A percentile compares a stretch with the other conserved stretches of the same genome.
These are phyloP conservation scores for Sebastes elongatus DNA, from an alignment of 2,797 vertebrate species.

Conservation along the genomic window DNA sequence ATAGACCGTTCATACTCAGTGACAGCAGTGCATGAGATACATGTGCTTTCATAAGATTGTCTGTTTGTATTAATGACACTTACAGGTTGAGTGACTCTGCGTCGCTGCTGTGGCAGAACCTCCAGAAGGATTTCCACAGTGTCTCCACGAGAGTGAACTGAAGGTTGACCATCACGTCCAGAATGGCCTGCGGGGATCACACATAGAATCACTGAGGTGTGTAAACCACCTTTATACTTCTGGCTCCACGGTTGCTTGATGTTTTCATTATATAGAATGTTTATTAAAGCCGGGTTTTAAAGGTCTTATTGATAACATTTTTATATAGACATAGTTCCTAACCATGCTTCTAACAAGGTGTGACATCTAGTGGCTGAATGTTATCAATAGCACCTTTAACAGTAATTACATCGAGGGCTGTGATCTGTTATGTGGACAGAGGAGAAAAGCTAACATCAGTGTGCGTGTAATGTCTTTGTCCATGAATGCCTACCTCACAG, in stretches of 20 bases:
- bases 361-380: too few species aligned
- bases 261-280: not conserved
- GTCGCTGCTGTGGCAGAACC: conserved; percentile 87
- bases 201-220: conserved; percentile 2
- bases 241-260: not conserved
- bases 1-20: not conserved
- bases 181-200: conserved; percentile 83
- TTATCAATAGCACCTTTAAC: too few species aligned
- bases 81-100: conserved; percentile 83
- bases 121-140: conserved; percentile 95
- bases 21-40: not conserved
- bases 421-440: not conserved
- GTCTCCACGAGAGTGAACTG: conserved; percentile 95
- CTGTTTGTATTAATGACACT: conserved; percentile 49
- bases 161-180: conserved; percentile 94
- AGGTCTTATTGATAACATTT: too few species aligned
- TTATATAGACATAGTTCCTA: too few species aligned
- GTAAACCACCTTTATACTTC: not conserved
- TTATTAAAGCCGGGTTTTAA: not conserved
- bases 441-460: not conserved
- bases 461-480: not conserved
- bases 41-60: not conserved
- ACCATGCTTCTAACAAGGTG: too few species aligned
- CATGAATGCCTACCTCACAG: conserved; percentile 86
- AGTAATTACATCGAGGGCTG: not conserved